Base-by-base conservation (phyloP, 30 jellyfish, hydroid and myxozoan genomes). In the Turritopsis rubra region DNA sequence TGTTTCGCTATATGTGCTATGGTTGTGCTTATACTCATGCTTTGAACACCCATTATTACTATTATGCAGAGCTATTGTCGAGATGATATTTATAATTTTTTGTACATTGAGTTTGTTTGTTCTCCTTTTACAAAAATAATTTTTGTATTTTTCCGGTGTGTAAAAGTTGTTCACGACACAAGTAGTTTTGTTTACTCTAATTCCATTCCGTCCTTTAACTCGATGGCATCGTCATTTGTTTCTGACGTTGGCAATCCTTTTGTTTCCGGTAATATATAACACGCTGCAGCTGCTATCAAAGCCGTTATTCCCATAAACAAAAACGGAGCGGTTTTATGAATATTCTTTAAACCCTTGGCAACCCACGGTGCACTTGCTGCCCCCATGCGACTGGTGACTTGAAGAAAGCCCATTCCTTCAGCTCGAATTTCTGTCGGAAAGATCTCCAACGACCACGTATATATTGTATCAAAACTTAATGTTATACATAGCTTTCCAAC, bases 311-410 rank as follows among this genome's bases (percentile, higher is more conserved):
- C 96, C 79, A 88, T 80, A 29, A 88, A 28, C 82, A 79, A 54
- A 74, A 82, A 88, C 54, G 96, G 96, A 54, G 83, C 54, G 22
- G 76, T 77, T 30, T 60, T 81, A 28, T 88, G 52, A 18, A 82
- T 29, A 0, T 25, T 84, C 13, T 16, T 20, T 29, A 89, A 79
- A 78, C 85, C 79, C 52, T 81, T 84, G 1, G 94, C 96, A 25
- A 89, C 90, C 96, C 96, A 89, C 3, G 96, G 96, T 52, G 96
- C 96, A 21, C 85, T 31, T 4, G 96, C 90, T 18, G 94, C 86
- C 72, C 96, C 96, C 66, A 85, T 52, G 22, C 96, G 90, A 21
- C 90, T 87, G 18, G 94, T 89, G 20, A 85, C 76, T 79, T 89
- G 96, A 70, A 89, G 70, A 28, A 70, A 89, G 21, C 96, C 96